Base-by-base conservation (phyloP, 2,113 vertebrate genomes). In the Oxygymnocypris stewartii region DNA sequence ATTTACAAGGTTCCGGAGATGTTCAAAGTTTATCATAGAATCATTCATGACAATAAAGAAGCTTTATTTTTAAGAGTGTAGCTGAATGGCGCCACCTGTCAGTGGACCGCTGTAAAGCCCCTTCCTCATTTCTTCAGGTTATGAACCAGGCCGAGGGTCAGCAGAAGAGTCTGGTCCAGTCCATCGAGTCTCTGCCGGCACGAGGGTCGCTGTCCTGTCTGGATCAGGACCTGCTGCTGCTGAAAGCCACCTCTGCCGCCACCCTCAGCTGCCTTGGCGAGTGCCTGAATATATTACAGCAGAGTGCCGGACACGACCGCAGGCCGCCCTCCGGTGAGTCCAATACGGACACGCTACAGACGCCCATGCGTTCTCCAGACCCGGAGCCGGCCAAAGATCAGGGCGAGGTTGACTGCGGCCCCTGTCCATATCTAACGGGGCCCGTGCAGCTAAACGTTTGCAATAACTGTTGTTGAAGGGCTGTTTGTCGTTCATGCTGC, bases 201-300 rank as follows among this genome's bases (percentile, higher is more conserved):
- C 95, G 93, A 28, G 98, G 98, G 1, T 95, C 97, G 0, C 94
- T 99, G 82, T 98, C 97, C 89, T 96, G 97, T 92, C 94, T 99
- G 94, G 97, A 99, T 93, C 97, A 97, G 93, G 98, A 99, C 92
- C 94, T 99, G 82, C 96, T 99, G 90, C 96, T 99, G 78, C 95
- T 99, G 91, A 99, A 99, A 94, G 98, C 98, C 93, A 99, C 98
- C 81, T 99, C 98, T 2, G 97, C 97, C 16, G 98, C 98, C 90
- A 98, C 98, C 61, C 96, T 99, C 90, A 96, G 96, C 97, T 99
- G 98, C 95, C 94, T 99, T 76, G 97, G 97, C 71, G 98, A 99
- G 93, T 99, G 98, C 89, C 95, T 99, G 89, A 97, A 91, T 94
- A 93, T 99, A n/a, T 91, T 99, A 37, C 96, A 96, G 54, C 92